Percentiles rank a stretch among this genome's conserved stretches.
These are phyloP conservation scores for Spea multiplicata DNA, from an alignment of 2,113 vertebrate genomes.

Conservation along the genomic window DNA sequence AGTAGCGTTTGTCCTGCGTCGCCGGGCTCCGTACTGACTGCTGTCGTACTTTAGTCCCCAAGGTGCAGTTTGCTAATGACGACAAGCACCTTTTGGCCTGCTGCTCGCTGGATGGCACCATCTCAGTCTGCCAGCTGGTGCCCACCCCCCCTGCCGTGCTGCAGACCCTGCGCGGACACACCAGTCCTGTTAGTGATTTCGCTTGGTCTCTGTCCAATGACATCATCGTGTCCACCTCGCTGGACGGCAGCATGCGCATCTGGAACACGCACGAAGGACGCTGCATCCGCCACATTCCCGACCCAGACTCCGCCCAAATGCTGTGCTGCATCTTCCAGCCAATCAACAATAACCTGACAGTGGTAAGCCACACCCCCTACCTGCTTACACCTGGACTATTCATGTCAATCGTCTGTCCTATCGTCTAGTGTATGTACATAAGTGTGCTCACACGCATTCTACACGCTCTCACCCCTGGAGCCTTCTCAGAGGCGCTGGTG, in stretches of 20 bases:
- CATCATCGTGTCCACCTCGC: constrained; percentile 87
- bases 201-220: constrained; percentile 95
- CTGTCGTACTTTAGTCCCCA: constrained; percentile 65
- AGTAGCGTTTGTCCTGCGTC: too few relatives aligned
- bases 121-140: constrained; percentile 87
- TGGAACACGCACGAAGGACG: constrained; percentile 88
- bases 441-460: too few relatives aligned
- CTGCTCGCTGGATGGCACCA: constrained; percentile 85
- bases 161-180: constrained; percentile 81
- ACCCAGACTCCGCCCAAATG: constrained; percentile 83
- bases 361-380: constrained; percentile 68
- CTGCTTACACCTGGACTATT: too few relatives aligned
- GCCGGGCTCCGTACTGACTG: too few relatives aligned
- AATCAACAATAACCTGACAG: constrained; percentile 93
- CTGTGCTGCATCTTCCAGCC: constrained; percentile 95
- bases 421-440: too few relatives aligned
- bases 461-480: background rate
- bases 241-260: constrained; percentile 84
- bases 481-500: too few relatives aligned
- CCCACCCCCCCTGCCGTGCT: constrained; percentile 82
- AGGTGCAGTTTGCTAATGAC: constrained; percentile 89
- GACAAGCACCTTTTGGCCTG: constrained; percentile 91
- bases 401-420: too few relatives aligned
- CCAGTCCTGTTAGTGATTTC: constrained; percentile 81
- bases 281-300: constrained; percentile 86